These are phyloP conservation scores for Ophonus ardosiacus DNA, from an alignment of 2,888 invertebrate species.

Conservation along the genomic window DNA sequence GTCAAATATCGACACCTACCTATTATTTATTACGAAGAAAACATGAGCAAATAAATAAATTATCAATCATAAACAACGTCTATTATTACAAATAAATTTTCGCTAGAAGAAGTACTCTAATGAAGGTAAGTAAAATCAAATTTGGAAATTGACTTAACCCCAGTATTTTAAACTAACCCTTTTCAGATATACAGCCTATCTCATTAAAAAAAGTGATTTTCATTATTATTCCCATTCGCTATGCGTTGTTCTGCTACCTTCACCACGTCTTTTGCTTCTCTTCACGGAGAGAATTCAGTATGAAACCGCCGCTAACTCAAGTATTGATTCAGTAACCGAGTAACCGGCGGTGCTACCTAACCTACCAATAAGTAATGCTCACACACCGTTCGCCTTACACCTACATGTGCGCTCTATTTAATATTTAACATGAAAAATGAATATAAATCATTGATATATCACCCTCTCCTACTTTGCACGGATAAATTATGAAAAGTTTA, in stretches of 20 bases:
- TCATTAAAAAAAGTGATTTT: too few species aligned
- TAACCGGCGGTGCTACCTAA: constrained; percentile 23
- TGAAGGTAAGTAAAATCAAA: too few species aligned
- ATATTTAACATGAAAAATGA: constrained; percentile 35
- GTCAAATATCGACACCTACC: too few species aligned
- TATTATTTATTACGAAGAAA: too few species aligned
- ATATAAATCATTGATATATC: constrained; percentile 46
- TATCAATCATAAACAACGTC: too few species aligned
- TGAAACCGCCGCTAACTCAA: constrained; percentile 47
- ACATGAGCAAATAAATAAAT: too few species aligned
- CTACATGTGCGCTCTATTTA: constrained; percentile 20
- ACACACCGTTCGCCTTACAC: constrained; percentile 33
- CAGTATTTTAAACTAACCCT: too few species aligned
- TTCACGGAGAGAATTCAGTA: constrained; percentile 20
- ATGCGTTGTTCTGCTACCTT: neutral
- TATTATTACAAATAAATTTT: too few species aligned
- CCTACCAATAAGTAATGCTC: constrained; percentile 38
- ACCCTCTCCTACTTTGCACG: constrained; percentile 1
- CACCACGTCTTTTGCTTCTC: neutral
- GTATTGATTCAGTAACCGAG: constrained; percentile 54
- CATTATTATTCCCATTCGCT: too few species aligned
- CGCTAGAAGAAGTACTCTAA: too few species aligned
- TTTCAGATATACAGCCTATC: too few species aligned
- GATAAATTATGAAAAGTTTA: constrained; percentile 23
- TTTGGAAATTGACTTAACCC: too few species aligned